These are phyloP conservation scores for Clarias fuscus DNA, from an alignment of 2,797 vertebrate species.

Conservation along the genomic window DNA sequence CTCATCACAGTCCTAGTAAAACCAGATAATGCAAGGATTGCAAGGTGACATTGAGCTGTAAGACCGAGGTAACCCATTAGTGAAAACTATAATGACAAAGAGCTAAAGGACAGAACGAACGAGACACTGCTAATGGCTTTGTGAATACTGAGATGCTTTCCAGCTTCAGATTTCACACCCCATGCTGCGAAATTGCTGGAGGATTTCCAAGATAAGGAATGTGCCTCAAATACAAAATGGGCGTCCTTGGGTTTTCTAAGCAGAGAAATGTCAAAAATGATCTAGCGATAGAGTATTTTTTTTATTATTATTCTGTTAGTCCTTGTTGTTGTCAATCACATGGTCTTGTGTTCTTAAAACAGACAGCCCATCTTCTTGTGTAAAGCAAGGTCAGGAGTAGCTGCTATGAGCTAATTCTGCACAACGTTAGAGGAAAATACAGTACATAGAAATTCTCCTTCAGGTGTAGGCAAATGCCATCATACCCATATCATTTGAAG, in stretches of 20 bases:
- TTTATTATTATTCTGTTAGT: slow-evolving; percentile 41
- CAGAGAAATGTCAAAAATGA: slow-evolving; percentile 39
- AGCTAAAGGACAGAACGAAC: slow-evolving; percentile 23
- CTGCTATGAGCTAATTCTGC: slow-evolving; percentile 35
- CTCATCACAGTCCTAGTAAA: slow-evolving; percentile 10
- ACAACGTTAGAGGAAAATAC: slow-evolving; percentile 19
- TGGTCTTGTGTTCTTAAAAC: slow-evolving; percentile 29
- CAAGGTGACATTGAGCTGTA: slow-evolving; percentile 37
- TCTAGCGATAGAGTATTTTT: slow-evolving; percentile 25
- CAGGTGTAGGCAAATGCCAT: neutral
- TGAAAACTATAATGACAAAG: neutral
- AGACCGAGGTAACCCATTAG: slow-evolving; percentile 26
- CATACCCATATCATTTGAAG: neutral
- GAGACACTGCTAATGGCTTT: slow-evolving; percentile 48
- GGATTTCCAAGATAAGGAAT: slow-evolving; percentile 27
- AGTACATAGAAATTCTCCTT: slow-evolving; percentile 22
- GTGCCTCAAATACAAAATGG: slow-evolving; percentile 30
- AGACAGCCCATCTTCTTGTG: slow-evolving; percentile 22
- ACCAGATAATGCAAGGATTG: neutral
- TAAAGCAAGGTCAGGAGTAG: slow-evolving; percentile 39
- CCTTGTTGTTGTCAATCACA: slow-evolving; percentile 44
- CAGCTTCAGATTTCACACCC: slow-evolving; percentile 35
- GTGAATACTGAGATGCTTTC: slow-evolving; percentile 31
- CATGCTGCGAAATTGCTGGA: slow-evolving; percentile 19
- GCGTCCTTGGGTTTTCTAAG: slow-evolving; percentile 36